Evolutionary conservation across 2,888 invertebrate species (phyloP), one percentile per base, ranked within the genome.

Genomic region (Pediacus dermestoides): DNA sequence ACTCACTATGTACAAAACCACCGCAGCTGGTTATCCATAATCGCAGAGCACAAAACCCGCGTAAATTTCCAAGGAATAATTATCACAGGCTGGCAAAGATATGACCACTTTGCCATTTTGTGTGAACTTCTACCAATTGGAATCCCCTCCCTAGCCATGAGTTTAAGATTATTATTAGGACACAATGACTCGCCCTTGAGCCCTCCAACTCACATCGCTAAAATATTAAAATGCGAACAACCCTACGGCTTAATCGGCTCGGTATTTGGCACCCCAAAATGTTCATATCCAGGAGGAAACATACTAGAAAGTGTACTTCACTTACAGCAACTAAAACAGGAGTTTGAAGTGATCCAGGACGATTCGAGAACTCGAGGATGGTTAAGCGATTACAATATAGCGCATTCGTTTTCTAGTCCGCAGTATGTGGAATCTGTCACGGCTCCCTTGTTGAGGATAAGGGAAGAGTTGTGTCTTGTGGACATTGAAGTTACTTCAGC

Each of bases 1-100:
- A 69, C 67, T 2, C 73, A 79, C 34, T 85, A 90, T 55, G 70
- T 85, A 34, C 72, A 75, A 33, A 91, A 90, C 61, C 80, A 88
- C 60, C 71, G 76, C 28, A 73, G 77, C 4, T 91, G 90, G 87
- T 61, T 88, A 58, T 71, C 73, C 14, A 65, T 78, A 1, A 73
- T 82, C 13, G 51, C 61, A 1, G 68, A 68, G 36, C 78, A 80
- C 50, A 73, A 72, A 30, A 51, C 59, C n/a, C 57, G 59, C 8
- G 61, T 76, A 6, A 64, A 67, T 11, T 80, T 84, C 45, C 72
- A 74, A 61, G 85, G 85, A 1, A 77, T 81, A 0, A 75, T 84
- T 39, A 59, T 85, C 8, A 85, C 84, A 1, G 86, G 80, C 2
- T 78, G 78, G 78, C 76, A 77, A 49, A 69, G 78, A 47, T 84